Percentiles rank a stretch among this genome's conserved stretches.
These are phyloP conservation scores for Micromys minutus DNA, from an alignment of 2,113 vertebrate genomes.

Conservation along the genomic window DNA sequence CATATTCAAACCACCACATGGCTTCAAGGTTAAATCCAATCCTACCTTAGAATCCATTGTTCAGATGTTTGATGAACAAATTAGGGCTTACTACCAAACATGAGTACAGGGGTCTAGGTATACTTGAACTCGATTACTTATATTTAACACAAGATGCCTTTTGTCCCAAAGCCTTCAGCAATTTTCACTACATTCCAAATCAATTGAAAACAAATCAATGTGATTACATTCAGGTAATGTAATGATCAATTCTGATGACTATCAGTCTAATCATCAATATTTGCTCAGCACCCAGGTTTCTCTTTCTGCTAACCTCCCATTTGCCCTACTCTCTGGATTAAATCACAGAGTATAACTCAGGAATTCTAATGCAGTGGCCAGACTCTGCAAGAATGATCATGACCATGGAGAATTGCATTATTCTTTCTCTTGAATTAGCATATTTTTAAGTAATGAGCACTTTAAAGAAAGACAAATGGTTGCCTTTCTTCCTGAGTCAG, in stretches of 20 bases:
- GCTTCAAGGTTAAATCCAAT: neutral
- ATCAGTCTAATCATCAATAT: neutral
- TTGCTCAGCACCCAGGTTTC: neutral
- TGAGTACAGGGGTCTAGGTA: neutral
- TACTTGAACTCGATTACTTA: slow-evolving; percentile 27
- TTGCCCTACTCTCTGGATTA: neutral
- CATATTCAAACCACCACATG: too few species aligned
- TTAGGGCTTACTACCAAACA: neutral
- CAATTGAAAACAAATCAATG: neutral
- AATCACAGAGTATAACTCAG: neutral
- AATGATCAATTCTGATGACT: slow-evolving; percentile 1
- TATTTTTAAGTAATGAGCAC: slow-evolving; percentile 54
- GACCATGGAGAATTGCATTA: neutral
- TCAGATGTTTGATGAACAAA: slow-evolving; percentile 24
- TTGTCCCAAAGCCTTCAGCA: neutral
- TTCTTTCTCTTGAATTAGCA: slow-evolving; percentile 43
- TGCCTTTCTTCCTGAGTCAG: slow-evolving; percentile 42
- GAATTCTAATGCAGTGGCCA: slow-evolving; percentile 47
- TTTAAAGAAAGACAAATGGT: neutral
- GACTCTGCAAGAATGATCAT: neutral
- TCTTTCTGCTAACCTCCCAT: neutral
- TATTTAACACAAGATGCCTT: slow-evolving; percentile 21
- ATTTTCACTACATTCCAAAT: slow-evolving; percentile 53
- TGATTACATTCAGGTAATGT: neutral
- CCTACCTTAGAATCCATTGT: neutral